Evolutionary conservation across 1,140 invertebrate species (phyloP).

Genomic region (Onthophagus taurus): DNA sequence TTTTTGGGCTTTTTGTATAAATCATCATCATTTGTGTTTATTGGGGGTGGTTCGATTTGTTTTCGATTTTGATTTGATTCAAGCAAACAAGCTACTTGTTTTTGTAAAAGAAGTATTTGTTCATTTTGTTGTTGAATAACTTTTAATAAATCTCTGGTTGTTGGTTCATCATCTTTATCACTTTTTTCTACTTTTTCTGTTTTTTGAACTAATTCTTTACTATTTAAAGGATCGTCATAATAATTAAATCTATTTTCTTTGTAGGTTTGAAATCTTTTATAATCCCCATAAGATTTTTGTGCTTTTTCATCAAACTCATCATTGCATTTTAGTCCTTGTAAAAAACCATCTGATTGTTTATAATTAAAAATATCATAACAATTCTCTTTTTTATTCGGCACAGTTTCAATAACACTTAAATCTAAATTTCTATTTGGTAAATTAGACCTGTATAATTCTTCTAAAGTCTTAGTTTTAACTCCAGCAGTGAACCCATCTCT

Average conservation of each 20-base stretch:
- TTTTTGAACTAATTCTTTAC: neutral
- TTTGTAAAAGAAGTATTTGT: slow-evolving; percentile 44
- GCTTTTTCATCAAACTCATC: neutral
- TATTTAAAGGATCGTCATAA: too few species aligned
- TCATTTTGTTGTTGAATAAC: slow-evolving; percentile 49
- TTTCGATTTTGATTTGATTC: slow-evolving; percentile 24
- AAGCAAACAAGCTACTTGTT: slow-evolving; percentile 43
- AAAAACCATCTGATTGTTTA: neutral
- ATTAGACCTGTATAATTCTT: slow-evolving; percentile 34
- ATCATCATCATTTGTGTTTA: neutral
- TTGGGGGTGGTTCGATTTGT: slow-evolving; percentile 20
- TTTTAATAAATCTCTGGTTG: slow-evolving; percentile 43
- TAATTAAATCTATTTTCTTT: too few species aligned
- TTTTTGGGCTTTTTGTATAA: slow-evolving; percentile 25
- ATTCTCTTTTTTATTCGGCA: neutral
- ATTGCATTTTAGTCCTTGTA: neutral
- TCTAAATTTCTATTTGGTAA: slow-evolving; percentile 33
- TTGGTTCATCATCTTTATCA: slow-evolving; percentile 37
- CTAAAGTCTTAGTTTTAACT: slow-evolving; percentile 19
- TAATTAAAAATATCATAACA: neutral
- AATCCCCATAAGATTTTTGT: neutral
- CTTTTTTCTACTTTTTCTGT: slow-evolving; percentile 7
- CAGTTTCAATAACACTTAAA: slow-evolving; percentile 32
- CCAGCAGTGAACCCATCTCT: neutral
- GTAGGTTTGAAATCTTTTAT: too few species aligned